These are phyloP conservation scores for Patiria pectinifera DNA, from an alignment of 53 echinoderm and acorn worm species.

Conservation along the genomic window DNA sequence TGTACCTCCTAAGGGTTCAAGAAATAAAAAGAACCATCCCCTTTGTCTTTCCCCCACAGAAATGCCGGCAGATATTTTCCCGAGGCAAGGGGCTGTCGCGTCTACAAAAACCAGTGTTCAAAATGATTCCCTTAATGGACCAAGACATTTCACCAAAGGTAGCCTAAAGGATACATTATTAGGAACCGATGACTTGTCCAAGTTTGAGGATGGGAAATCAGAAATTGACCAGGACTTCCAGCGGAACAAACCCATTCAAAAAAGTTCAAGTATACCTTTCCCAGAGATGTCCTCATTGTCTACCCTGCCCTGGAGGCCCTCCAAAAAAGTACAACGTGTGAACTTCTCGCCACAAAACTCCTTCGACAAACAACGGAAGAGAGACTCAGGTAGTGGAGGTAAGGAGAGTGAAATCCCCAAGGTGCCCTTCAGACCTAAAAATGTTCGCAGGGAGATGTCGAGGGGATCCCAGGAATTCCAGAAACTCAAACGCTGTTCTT, in stretches of 20 bases:
- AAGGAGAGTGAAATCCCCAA: slow-evolving; percentile 7
- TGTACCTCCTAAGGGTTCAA: slow-evolving; percentile 24
- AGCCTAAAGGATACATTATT: not conserved
- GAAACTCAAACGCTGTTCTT: slow-evolving; percentile 14
- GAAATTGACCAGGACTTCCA: slow-evolving; percentile 6
- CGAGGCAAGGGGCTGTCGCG: not conserved
- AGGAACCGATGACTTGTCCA: slow-evolving; percentile 11
- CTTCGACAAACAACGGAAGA: not conserved
- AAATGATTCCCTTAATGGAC: not conserved
- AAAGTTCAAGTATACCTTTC: slow-evolving; percentile 23
- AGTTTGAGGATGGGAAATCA: not conserved
- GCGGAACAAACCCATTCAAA: not conserved
- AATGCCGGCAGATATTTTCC: not conserved
- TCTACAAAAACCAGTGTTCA: not conserved
- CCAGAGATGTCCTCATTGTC: slow-evolving; percentile 20
- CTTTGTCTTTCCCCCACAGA: slow-evolving; percentile 4
- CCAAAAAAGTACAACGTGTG: slow-evolving; percentile 39
- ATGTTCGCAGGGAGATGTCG: slow-evolving; percentile 16
- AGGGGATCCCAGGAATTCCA: slow-evolving; percentile 50
- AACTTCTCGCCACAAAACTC: slow-evolving; percentile 40
- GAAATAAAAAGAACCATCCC: slow-evolving; percentile 19
- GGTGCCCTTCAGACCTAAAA: slow-evolving; percentile 21
- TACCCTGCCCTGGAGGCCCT: slow-evolving; percentile 46
- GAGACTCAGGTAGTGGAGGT: slow-evolving; percentile 33
- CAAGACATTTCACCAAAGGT: not conserved